Base-by-base conservation (phyloP, 2,888 invertebrate species). In the Coleophora deauratella region DNA sequence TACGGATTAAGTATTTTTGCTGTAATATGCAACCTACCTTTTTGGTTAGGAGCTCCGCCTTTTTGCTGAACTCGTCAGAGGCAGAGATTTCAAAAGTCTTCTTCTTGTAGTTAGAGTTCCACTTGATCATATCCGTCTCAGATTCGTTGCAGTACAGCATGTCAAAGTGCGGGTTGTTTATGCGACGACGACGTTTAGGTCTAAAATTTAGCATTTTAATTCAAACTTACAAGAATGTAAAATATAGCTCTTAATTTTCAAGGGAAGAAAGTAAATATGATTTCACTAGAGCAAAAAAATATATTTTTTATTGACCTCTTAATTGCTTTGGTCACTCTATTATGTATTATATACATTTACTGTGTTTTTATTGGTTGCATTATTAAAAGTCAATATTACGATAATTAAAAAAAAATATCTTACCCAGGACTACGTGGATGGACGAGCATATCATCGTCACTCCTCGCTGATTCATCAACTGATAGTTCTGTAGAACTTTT, bases 61-160 rank as follows among this genome's bases (percentile, higher is more conserved):
- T 79, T 51, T 81, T 84, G 50, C 76, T 82, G 43, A 79, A 82
- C 52, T 82, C 82, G 47, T 85, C 85, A 0, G 84, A 82, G 1
- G 82, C 82, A 1, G 84, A 84, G 3, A 85, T 67, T 52, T 82
- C 80, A 33, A 80, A 74, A 1, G 50, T 48, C 47, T 82, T 84
- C 44, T 72, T 65, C 51, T 79, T 84, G 45, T 80, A 85, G 43
- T 84, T 77, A 0, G 86, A 86, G 1, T 80, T 72, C 86, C 86
- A 86, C 44, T 76, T 82, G 13, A 86, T 86, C 79, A 85, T 84
- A 43, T 86, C 86, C 1, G 78, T 78, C 58, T 84, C 84, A 1
- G 82, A 79, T 49, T 77, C 67, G 44, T 72, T 72, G 48, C 81
- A 84, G 46, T 79, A 81, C 9, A 86, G 50, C 75, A 85, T 75